A percentile compares a stretch with the other conserved stretches of the same genome.
Conservation (phyloP, 2,113 vertebrate species). For the Fukomys damarensis region DNA sequence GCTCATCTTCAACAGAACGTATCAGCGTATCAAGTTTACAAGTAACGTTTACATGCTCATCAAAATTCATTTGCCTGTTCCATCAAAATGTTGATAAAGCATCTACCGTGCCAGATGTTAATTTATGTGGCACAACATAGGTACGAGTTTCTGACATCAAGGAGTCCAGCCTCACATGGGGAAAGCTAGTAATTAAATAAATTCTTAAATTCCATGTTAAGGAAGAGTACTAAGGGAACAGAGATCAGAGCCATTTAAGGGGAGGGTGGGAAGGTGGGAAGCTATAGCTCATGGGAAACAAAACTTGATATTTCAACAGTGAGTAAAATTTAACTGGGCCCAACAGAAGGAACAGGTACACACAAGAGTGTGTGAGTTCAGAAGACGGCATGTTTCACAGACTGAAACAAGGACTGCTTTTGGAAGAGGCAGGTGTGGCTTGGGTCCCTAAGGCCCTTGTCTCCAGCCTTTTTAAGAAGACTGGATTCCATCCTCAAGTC, state of each 20-base stretch:
- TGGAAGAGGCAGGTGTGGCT: background rate
- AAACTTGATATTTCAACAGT: background rate
- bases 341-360: background rate
- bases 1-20: background rate
- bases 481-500: background rate
- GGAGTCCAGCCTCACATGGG: background rate
- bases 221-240: background rate
- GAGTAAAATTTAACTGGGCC: background rate
- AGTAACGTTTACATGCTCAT: background rate
- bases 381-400: background rate
- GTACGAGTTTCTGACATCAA: background rate
- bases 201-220: background rate
- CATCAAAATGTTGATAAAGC: conserved; percentile 44
- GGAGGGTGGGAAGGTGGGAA: rapidly evolving
- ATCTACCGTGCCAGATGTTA: background rate
- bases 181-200: background rate
- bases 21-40: background rate
- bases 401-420: background rate
- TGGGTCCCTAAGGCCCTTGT: background rate
- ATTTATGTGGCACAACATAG: background rate
- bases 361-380: background rate
- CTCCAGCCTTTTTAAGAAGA: background rate
- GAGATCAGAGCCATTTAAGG: background rate
- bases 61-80: conserved; percentile 25
- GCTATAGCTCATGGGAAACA: background rate